phyloP scores from a whole-genome alignment of 1,140 invertebrate species.

The Drosophila virilis region DNA sequence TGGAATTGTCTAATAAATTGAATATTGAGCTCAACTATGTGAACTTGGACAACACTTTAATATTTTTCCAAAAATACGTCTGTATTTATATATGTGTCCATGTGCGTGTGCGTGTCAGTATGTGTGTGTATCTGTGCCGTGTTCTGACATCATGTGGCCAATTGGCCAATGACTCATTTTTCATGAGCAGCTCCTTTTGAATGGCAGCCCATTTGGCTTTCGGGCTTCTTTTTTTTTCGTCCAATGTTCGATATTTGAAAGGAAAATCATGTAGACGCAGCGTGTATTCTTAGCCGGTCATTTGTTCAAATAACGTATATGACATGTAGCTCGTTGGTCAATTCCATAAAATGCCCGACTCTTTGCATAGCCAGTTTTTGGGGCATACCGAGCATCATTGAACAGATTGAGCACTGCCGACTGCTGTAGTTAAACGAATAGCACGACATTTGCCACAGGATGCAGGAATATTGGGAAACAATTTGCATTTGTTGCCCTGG shows the following conservation, averaged over 20 bases:
- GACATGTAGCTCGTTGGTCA: conserved; percentile 34
- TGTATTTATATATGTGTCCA: not conserved
- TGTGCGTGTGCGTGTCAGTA: not conserved
- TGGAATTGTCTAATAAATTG: conserved; percentile 2
- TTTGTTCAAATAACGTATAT: conserved; percentile 39
- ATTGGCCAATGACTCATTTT: conserved; percentile 52
- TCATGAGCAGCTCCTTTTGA: conserved; percentile 46
- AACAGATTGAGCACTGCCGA: conserved; percentile 1
- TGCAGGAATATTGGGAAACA: conserved; percentile 7
- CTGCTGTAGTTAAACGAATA: conserved; percentile 33
- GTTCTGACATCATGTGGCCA: conserved; percentile 35
- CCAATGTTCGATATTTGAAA: conserved; percentile 34
- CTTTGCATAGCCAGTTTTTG: conserved; percentile 39
- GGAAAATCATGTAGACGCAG: conserved; percentile 42
- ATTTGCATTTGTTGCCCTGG: conserved; percentile 33
- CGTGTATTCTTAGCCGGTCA: conserved; percentile 32
- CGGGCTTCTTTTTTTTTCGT: conserved; percentile 6
- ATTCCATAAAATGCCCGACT: conserved; percentile 41
- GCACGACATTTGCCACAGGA: conserved; percentile 36
- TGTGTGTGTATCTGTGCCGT: conserved; percentile 7
- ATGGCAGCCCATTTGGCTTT: conserved; percentile 24
- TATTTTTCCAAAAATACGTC: not conserved
- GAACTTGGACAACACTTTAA: not conserved
- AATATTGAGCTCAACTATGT: not conserved
- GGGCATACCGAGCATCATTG: conserved; percentile 16